Evolutionary conservation across 2,113 vertebrate genomes (phyloP).

Genomic region (Lepus americanus): DNA sequence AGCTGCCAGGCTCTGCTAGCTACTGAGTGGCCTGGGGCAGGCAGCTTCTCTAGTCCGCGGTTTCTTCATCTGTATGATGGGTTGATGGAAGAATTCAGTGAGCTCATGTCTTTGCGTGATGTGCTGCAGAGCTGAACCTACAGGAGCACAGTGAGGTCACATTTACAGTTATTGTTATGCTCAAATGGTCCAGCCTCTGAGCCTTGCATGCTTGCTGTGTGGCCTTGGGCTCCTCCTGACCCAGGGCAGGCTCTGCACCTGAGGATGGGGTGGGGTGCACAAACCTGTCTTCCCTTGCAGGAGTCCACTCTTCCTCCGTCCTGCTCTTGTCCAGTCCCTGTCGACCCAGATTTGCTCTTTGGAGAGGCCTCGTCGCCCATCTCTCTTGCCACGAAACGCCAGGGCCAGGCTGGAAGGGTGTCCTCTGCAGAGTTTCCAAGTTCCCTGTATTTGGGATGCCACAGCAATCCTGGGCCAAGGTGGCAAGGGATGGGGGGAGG

Average conservation of each 20-base stretch:
- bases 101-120: constrained; percentile 24
- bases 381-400: not conserved
- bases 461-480: not conserved
- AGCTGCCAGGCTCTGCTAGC: not conserved
- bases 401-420: not conserved
- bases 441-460: not conserved
- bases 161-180: not conserved
- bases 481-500: not conserved
- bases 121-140: not conserved
- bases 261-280: not conserved
- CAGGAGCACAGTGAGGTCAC: not conserved
- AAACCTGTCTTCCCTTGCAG: not conserved
- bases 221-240: not conserved
- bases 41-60: constrained; percentile 7
- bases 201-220: not conserved
- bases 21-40: not conserved
- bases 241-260: not conserved
- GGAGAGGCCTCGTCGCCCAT: not conserved
- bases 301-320: not conserved
- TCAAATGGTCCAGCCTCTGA: not conserved
- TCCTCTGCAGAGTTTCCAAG: not conserved
- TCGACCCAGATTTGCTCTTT: not conserved
- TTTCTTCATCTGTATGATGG: constrained; percentile 58
- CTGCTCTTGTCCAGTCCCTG: not conserved
- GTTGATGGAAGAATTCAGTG: constrained; percentile 34